A percentile compares a stretch with the other conserved stretches of the same genome.
Conservation (phyloP, 2,797 vertebrate genomes). For the Crenichthys baileyi region DNA sequence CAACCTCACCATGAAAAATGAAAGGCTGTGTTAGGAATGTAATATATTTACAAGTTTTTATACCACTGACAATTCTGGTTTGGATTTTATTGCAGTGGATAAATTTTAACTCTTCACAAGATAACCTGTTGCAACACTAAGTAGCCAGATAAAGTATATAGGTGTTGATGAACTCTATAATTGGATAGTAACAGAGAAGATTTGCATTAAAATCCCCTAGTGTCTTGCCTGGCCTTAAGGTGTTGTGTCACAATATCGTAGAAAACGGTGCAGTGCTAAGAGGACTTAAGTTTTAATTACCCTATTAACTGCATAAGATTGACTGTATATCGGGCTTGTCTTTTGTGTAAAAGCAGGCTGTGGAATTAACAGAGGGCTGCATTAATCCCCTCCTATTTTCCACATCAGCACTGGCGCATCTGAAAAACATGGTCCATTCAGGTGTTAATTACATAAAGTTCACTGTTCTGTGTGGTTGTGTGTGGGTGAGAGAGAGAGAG, state of each 20-base stretch:
- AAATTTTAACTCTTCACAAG: constrained; percentile 13
- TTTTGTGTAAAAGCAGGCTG: constrained; percentile 70
- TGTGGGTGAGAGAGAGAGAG: not conserved
- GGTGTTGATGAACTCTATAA: constrained; percentile 59
- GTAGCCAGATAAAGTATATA: constrained; percentile 28
- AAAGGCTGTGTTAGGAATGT: constrained; percentile 19
- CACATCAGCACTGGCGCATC: constrained; percentile 73
- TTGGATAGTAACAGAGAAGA: constrained; percentile 65
- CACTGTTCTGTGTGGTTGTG: constrained; percentile 43
- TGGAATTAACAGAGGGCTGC: constrained; percentile 74
- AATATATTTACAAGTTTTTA: constrained; percentile 30
- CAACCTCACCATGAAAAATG: constrained; percentile 44
- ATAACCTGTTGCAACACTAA: constrained; percentile 22
- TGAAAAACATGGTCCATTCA: constrained; percentile 69
- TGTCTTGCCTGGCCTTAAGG: constrained; percentile 62
- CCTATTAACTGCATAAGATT: constrained; percentile 72
- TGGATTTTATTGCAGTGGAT: constrained; percentile 1
- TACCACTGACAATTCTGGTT: constrained; percentile 25
- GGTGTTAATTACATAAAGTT: constrained; percentile 78
- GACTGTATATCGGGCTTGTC: constrained; percentile 66
- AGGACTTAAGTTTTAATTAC: constrained; percentile 79
- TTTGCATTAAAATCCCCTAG: constrained; percentile 69
- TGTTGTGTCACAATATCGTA: constrained; percentile 58
- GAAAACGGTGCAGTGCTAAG: constrained; percentile 68
- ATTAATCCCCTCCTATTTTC: constrained; percentile 79